These are phyloP conservation scores for Halcyon senegalensis DNA, from an alignment of 2,113 vertebrate species.

Conservation along the genomic window DNA sequence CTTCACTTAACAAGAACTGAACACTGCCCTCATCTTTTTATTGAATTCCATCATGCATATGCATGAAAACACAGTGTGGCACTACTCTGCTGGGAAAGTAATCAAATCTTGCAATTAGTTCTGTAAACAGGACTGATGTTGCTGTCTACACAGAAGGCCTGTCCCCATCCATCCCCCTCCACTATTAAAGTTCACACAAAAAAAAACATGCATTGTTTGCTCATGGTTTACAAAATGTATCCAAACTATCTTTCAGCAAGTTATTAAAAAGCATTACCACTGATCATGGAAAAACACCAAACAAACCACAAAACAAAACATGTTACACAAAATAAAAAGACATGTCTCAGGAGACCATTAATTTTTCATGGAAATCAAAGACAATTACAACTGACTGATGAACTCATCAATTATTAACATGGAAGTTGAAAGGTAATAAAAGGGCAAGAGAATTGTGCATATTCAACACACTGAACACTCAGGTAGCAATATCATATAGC, in stretches of 20 bases:
- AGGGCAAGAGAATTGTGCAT: conserved; percentile 58
- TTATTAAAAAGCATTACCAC: conserved; percentile 7
- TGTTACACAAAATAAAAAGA: neutral
- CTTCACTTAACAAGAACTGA: neutral
- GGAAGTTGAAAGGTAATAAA: conserved; percentile 72
- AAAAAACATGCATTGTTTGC: neutral
- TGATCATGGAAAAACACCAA: neutral
- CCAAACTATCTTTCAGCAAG: neutral
- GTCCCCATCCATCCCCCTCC: neutral
- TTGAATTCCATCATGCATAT: neutral
- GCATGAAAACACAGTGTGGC: neutral
- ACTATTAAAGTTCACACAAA: neutral
- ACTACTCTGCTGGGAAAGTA: neutral
- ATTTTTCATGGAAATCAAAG: conserved; percentile 73
- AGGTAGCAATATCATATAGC: conserved; percentile 48
- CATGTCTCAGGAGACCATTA: conserved; percentile 14
- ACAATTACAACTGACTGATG: conserved; percentile 68
- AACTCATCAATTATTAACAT: conserved; percentile 73
- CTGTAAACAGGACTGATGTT: neutral
- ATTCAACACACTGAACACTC: conserved; percentile 34
- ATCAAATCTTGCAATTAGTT: neutral
- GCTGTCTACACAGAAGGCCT: neutral
- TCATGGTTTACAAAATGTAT: neutral
- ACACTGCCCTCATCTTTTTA: neutral
- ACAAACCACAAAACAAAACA: neutral